Percentiles rank a stretch among this genome's conserved stretches.
phyloP scores from a whole-genome alignment of 2,113 vertebrate genomes.

The Lepus timidus region DNA sequence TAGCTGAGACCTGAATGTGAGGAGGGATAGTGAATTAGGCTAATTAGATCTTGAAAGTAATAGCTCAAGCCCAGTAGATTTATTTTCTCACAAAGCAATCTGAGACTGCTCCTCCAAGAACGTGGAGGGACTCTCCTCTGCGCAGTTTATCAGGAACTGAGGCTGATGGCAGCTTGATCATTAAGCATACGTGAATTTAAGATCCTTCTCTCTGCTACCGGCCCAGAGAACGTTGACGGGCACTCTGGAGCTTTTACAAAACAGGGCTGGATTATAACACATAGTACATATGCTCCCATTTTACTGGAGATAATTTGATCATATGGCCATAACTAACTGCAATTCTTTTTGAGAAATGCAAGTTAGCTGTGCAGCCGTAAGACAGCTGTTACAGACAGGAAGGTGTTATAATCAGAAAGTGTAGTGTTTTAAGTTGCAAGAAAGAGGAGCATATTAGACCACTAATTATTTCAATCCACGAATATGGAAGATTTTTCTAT shows the following conservation, averaged over 20 bases:
- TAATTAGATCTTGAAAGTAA: neutral
- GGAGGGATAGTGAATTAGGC: neutral
- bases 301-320: neutral
- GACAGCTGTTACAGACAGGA: neutral
- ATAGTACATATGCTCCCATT: neutral
- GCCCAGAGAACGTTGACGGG: neutral
- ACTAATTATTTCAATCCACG: neutral
- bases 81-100: neutral
- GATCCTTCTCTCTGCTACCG: neutral
- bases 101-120: neutral
- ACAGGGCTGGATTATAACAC: neutral
- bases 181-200: neutral
- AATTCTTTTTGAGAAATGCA: neutral
- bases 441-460: neutral
- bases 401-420: neutral
- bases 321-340: neutral
- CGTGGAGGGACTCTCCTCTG: neutral
- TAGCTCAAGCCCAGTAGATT: neutral
- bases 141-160: neutral
- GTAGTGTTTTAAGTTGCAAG: neutral
- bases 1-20: neutral
- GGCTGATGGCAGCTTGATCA: neutral
- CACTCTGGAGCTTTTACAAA: neutral
- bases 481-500: too few species aligned
- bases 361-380: rapidly evolving